Evolutionary conservation across 2,113 vertebrate species (phyloP), one percentile per base, ranked within the genome.

Genomic region (Sinosuthora webbiana): DNA sequence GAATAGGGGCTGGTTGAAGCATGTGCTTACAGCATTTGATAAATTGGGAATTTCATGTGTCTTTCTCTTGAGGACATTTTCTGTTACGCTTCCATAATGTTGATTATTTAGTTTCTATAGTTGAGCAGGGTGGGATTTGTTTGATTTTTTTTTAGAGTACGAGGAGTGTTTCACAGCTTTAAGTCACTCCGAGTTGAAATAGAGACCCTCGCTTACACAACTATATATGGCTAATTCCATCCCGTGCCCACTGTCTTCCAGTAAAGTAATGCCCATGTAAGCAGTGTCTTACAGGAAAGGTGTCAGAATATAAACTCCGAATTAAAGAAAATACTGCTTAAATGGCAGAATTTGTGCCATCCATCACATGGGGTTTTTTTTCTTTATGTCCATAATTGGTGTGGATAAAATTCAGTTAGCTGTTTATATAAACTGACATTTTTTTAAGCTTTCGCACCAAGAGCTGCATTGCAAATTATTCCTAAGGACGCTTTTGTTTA

Each of bases 381-480:
- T 97, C 98, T 97, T 98, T 98, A 98, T 94, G 98, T 99, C 99
- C 99, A 99, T 99, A 99, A 99, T 99, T 99, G 99, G 99, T 98
- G 98, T 97, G 98, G 99, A 98, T 98, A 98, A 98, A 99, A 98
- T 98, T 98, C 99, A 97, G 98, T 97, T 98, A 98, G 98, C 98
- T 99, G 99, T 99, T 99, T 99, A 99, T 98, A 99, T 98, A 98
- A 99, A 99, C 97, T 97, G 96, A 98, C 98, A 99, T 99, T 99
- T 99, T 97, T 99, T 99, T 98, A 99, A 98, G 98, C 99, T 99
- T 99, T 99, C 99, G 98, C 98, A 99, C 98, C 98, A 99, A 98
- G 98, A 98, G 97, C 98, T 95, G 96, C 94, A 97, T 98, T 98
- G 98, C 98, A 98, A 98, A 99, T 98, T 98, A 98, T 98, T 98